phyloP scores from a whole-genome alignment of 2,113 vertebrate genomes.

The mouse (Mus musculus) region GRCm39 chr11:81101501-81102000 shows the following conservation, averaged over 20 bases:
- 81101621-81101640: background rate
- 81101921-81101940: background rate
- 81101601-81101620: background rate
- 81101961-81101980: background rate
- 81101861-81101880: background rate
- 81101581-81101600: background rate
- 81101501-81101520: background rate
- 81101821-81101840: background rate
- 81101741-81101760: background rate
- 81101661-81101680: background rate
- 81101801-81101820: background rate
- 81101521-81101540: background rate
- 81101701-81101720: background rate
- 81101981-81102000: no score
- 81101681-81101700: background rate
- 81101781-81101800: accelerated
- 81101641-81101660: background rate
- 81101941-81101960: background rate
- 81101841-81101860: background rate
- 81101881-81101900: background rate
- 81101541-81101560: background rate
- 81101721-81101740: background rate
- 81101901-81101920: background rate
- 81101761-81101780: background rate
- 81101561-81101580: background rate